Evolutionary conservation across 92 coral and sea anemone genomes (phyloP).

Genomic region (Palythoa grandis): DNA sequence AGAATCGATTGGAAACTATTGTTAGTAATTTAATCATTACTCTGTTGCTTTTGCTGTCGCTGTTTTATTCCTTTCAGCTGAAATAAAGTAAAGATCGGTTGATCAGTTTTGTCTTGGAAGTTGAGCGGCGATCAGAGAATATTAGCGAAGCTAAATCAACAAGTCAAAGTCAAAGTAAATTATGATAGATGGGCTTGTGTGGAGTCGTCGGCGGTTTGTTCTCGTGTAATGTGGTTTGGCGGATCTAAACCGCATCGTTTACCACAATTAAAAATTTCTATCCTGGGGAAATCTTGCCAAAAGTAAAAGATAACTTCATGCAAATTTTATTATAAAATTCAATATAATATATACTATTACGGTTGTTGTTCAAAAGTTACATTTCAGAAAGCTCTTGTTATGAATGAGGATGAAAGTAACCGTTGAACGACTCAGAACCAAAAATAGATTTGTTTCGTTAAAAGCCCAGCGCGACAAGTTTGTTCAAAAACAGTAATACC

Average conservation of each 20-base stretch:
- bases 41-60: background rate
- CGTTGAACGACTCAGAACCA: background rate
- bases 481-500: slow-evolving; percentile 3
- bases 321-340: background rate
- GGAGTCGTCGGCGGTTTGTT: background rate
- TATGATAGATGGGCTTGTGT: background rate
- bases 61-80: background rate
- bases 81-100: slow-evolving; percentile 16
- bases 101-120: background rate
- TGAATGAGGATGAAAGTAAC: background rate
- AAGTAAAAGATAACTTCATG: background rate
- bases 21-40: background rate
- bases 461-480: background rate
- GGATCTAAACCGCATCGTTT: slow-evolving; percentile 34
- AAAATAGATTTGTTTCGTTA: background rate
- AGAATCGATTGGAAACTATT: background rate
- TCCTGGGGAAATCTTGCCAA: background rate
- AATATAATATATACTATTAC: background rate
- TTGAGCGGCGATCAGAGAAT: background rate
- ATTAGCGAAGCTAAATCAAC: slow-evolving; percentile 7
- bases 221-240: slow-evolving; percentile 12
- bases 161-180: background rate
- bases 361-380: background rate
- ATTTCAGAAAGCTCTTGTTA: background rate
- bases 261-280: slow-evolving; percentile 6